phyloP scores from a whole-genome alignment of 2,797 vertebrate genomes.

The Neosilurus hyrtlii region DNA sequence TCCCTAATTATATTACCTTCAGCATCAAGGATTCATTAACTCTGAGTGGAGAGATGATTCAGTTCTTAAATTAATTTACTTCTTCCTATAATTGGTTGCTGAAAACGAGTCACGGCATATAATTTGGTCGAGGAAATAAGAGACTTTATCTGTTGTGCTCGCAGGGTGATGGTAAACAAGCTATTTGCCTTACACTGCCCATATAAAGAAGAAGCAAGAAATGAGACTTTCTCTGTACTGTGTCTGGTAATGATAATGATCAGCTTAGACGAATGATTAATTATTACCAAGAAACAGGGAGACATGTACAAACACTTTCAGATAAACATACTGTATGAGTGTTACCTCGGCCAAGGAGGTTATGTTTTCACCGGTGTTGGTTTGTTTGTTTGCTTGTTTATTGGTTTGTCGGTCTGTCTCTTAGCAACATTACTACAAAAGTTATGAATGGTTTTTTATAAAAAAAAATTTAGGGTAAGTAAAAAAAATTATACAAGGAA shows the following conservation, averaged over 20 bases:
- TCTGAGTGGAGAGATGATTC: slow-evolving; percentile 17
- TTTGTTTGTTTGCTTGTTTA: too few relatives aligned
- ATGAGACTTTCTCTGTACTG: slow-evolving; percentile 39
- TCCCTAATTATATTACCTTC: background rate
- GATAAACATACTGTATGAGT: slow-evolving; percentile 15
- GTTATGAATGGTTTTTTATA: too few relatives aligned
- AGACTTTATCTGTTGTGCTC: slow-evolving; percentile 40
- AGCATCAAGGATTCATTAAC: slow-evolving; percentile 18
- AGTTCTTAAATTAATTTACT: slow-evolving; percentile 5
- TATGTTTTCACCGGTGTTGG: too few relatives aligned
- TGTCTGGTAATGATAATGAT: slow-evolving; percentile 48
- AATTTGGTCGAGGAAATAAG: slow-evolving; percentile 31
- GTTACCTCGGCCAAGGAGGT: too few relatives aligned
- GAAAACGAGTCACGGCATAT: slow-evolving; percentile 47
- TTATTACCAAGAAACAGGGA: slow-evolving; percentile 41
- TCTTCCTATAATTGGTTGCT: slow-evolving; percentile 1
- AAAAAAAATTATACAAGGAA: too few relatives aligned
- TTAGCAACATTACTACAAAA: too few relatives aligned
- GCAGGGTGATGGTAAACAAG: slow-evolving; percentile 46
- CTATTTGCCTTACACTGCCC: slow-evolving; percentile 19
- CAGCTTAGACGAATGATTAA: slow-evolving; percentile 42
- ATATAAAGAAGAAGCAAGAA: slow-evolving; percentile 33
- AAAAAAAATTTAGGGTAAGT: too few relatives aligned
- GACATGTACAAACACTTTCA: slow-evolving; percentile 34
- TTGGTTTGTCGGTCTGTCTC: too few relatives aligned